Base-by-base conservation (phyloP, 2,797 vertebrate species). In the Falco peregrinus region DNA sequence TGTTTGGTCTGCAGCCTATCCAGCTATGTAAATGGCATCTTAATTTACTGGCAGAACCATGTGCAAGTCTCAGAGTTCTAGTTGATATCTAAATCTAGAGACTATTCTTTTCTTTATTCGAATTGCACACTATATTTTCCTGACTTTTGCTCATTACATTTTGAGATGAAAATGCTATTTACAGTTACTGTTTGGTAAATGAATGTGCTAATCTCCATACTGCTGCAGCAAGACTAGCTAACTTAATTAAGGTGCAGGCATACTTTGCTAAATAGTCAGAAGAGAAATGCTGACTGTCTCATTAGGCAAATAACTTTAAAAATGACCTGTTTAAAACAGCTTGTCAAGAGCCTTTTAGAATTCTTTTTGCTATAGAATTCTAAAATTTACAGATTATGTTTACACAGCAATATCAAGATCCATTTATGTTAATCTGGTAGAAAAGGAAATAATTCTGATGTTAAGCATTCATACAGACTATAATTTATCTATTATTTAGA, bases 401-500 rank as follows among this genome's bases (percentile, higher is more conserved):
- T 85, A 71, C 60, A 63, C 37, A 68, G 33, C 24, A 77, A 50
- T 74, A 85, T 20, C 28, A 60, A 86, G 59, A 81, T 50, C 17
- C 17, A 59, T 61, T 93, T 84, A 76, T 74, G 31, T 63, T 87
- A 68, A 76, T 47, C 18, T 93, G 13, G 13, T 45, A 50, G 33
- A 94, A 86, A 94, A 81, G 33, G 20, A 84, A 88, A 74, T 47
- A 84, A 77, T 87, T 94, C 39, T 67, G 54, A 63, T 64, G 37
- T 70, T 53, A 90, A 87, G 79, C 67, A 76, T 33, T 47, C n/a
- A 82, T 22, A 29, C 14, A 81, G 16, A 54, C 21, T 41, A 16
- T 16, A 53, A 65, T 45, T 79, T 78, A 76, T 83, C 35, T 90
- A 93, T 84, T 93, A 79, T 90, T 93, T 84, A 84, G 87, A 87